phyloP scores from a whole-genome alignment of 2,113 vertebrate genomes.

The Siphamia tubifer region DNA sequence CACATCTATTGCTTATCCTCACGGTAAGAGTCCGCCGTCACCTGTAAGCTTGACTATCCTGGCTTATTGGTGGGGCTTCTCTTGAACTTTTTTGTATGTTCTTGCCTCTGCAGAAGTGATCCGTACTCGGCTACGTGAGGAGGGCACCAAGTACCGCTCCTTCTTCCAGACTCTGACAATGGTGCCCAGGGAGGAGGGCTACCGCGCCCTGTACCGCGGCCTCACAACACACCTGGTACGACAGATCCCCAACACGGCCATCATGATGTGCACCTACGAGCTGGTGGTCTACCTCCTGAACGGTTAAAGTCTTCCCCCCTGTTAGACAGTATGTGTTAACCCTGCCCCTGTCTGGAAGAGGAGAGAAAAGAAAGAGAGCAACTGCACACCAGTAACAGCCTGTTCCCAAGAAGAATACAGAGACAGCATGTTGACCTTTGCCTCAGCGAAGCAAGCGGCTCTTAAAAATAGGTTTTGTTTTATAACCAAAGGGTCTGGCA shows the following conservation, averaged over 20 bases:
- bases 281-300: slow-evolving; percentile 94
- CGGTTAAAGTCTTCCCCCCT: slow-evolving; percentile 78
- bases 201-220: slow-evolving; percentile 92
- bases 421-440: not conserved
- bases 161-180: slow-evolving; percentile 95
- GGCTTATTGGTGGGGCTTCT: not conserved
- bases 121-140: slow-evolving; percentile 96
- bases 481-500: slow-evolving; percentile 11
- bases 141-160: slow-evolving; percentile 95
- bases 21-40: slow-evolving; percentile 81
- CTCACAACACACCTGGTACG: slow-evolving; percentile 94
- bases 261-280: slow-evolving; percentile 99
- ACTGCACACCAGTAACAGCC: slow-evolving; percentile 18
- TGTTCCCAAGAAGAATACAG: slow-evolving; percentile 1
- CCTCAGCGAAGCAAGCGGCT: not conserved
- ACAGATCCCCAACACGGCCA: slow-evolving; percentile 98
- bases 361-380: slow-evolving; percentile 9
- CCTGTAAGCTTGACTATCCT: accelerated
- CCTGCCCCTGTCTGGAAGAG: slow-evolving; percentile 3
- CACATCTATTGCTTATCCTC: slow-evolving; percentile 94
- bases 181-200: slow-evolving; percentile 94
- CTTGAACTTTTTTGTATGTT: not conserved
- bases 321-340: slow-evolving; percentile 1
- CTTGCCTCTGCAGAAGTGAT: slow-evolving; percentile 87
- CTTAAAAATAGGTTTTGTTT: slow-evolving; percentile 28